These are phyloP conservation scores for Lissocephala sabroskyi DNA, from an alignment of 2,888 invertebrate genomes.

Conservation along the genomic window DNA sequence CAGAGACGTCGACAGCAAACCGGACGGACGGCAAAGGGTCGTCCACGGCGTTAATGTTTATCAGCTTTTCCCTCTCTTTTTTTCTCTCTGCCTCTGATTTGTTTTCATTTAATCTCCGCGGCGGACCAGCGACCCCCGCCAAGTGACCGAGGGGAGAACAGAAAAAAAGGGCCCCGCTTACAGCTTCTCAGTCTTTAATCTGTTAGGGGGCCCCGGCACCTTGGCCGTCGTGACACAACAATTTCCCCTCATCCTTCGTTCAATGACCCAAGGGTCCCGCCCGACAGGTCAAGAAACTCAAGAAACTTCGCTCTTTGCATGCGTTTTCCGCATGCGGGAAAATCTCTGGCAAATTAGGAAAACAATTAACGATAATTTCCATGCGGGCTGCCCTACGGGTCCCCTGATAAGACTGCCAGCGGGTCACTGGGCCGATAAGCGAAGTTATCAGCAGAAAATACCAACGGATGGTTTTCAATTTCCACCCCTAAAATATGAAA, in stretches of 20 bases:
- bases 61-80: conserved; percentile 21
- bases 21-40: too few relatives aligned
- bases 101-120: conserved; percentile 28
- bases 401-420: too few relatives aligned
- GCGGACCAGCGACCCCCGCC: conserved; percentile 6
- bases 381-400: too few relatives aligned
- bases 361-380: too few relatives aligned
- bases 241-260: conserved; percentile 15
- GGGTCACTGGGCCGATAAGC: too few relatives aligned
- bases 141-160: neutral
- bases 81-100: conserved; percentile 27
- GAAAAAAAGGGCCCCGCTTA: neutral
- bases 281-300: conserved; percentile 3
- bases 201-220: neutral
- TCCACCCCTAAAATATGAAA: too few relatives aligned
- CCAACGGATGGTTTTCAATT: too few relatives aligned
- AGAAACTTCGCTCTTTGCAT: neutral
- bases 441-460: too few relatives aligned
- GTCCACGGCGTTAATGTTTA: conserved; percentile 19
- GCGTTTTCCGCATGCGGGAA: too few relatives aligned
- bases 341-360: too few relatives aligned
- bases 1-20: conserved; percentile 14
- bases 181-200: neutral
- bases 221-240: conserved; percentile 5
- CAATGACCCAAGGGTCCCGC: neutral